Percentiles rank a stretch among this genome's conserved stretches.
These are phyloP conservation scores for Pao palembangensis DNA, from an alignment of 2,113 vertebrate species.

Conservation along the genomic window DNA sequence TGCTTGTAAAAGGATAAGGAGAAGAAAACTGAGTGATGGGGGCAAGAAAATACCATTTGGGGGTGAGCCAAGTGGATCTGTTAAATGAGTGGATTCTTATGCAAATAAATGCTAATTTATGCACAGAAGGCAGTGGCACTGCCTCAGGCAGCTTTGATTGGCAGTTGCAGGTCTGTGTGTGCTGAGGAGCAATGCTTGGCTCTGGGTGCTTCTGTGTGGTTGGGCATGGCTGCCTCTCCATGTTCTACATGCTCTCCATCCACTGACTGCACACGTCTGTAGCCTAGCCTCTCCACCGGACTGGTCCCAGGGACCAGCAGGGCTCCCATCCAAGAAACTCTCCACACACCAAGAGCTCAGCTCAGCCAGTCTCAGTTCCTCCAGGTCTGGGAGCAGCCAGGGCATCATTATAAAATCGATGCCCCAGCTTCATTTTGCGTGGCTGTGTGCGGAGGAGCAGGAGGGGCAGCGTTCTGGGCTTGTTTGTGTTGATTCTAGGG, in stretches of 20 bases:
- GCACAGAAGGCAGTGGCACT: conserved; percentile 72
- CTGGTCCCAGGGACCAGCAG: conserved; percentile 47
- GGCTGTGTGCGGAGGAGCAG: conserved; percentile 37
- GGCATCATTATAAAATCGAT: conserved; percentile 76
- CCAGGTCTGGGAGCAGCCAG: conserved; percentile 63
- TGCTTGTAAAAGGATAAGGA: conserved; percentile 68
- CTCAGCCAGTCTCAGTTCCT: conserved; percentile 67
- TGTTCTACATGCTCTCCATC: conserved; percentile 70
- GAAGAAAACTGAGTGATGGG: conserved; percentile 63
- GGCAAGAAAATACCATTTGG: conserved; percentile 73
- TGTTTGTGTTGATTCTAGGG: conserved; percentile 68
- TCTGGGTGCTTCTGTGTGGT: conserved; percentile 68
- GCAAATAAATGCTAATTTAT: conserved; percentile 83
- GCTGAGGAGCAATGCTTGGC: conserved; percentile 67
- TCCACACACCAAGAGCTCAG: conserved; percentile 58
- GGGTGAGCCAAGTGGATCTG: conserved; percentile 72
- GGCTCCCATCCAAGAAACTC: conserved; percentile 62
- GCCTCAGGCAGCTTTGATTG: conserved; percentile 78
- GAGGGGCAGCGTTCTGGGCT: conserved; percentile 52
- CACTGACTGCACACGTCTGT: conserved; percentile 54
- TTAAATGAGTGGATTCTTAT: conserved; percentile 77
- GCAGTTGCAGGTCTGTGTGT: conserved; percentile 76
- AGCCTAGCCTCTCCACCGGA: conserved; percentile 53
- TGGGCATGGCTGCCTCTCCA: conserved; percentile 63
- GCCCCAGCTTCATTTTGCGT: conserved; percentile 61